Base-by-base conservation (phyloP, 2,797 vertebrate genomes). In the Nannoperca australis region DNA sequence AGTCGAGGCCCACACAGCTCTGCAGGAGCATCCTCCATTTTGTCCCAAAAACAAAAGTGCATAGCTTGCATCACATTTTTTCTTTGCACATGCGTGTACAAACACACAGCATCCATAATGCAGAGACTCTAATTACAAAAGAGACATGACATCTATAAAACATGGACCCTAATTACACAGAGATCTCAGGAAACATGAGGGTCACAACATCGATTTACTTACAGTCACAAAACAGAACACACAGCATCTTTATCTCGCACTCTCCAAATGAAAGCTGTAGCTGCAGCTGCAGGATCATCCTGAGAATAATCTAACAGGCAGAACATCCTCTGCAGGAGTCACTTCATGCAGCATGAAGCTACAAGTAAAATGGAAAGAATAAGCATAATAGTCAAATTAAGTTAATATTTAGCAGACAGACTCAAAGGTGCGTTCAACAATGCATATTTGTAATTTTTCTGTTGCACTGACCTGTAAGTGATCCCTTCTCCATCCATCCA, bases 61-160 rank as follows among this genome's bases (percentile, higher is more conserved):
- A 40, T 2, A 18, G 50, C 63, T 66, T 7, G 24, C 47, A 42
- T 82, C 30, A 56, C 27, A 0, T 44, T 49, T 24, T 24, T 76
- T 62, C n/a, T 58, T 18, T 45, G 20, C 69, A 45, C 49, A 45
- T 32, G 34, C 54, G 59, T 24, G 44, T 36, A 50, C 2, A 11
- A 49, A 63, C 65, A 11, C 11, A 3, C 34, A 3, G 42, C 81
- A 88, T 89, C 40, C 40, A 88, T 88, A 78, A 88, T 92, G 82
- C 76, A 90, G 71, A 24, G 18, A 34, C 30, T 68, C 13, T 84
- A 79, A 89, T 84, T 84, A 75, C 75, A 79, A 4, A 38, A 79
- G 79, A 83, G 72, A 45, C 55, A 36, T 12, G 62, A 5, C 64
- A 86, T 91, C 55, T 82, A 83, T 87, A 82, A 85, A 87, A 81